Conservation (phyloP, 2,797 vertebrate species). For the Sebastes melanostomus region DNA sequence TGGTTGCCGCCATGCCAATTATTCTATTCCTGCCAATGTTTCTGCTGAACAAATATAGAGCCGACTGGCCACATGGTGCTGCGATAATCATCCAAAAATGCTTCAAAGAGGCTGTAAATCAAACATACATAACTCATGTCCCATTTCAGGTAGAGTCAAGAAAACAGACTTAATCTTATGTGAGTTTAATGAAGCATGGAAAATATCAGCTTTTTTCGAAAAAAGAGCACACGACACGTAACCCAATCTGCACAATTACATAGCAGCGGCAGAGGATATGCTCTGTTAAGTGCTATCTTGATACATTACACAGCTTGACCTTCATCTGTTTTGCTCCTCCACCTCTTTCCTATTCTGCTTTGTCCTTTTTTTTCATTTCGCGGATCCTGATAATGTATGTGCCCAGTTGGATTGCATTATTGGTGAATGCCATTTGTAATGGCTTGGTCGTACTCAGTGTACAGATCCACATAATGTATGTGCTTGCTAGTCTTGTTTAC, state of each 20-base stretch:
- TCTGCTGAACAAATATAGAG: slow-evolving; percentile 33
- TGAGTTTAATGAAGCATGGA: not conserved
- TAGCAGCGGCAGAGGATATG: not conserved
- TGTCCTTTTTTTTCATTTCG: not conserved
- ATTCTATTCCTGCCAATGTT: slow-evolving; percentile 19
- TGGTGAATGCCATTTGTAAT: slow-evolving; percentile 38
- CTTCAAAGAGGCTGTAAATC: slow-evolving; percentile 8
- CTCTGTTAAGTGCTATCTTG: slow-evolving; percentile 16
- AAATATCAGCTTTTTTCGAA: not conserved
- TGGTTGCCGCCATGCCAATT: slow-evolving; percentile 15
- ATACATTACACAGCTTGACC: slow-evolving; percentile 39
- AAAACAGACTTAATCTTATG: not conserved
- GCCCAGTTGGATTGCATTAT: slow-evolving; percentile 40
- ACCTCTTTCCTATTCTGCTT: not conserved
- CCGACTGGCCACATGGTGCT: slow-evolving; percentile 32
- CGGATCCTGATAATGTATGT: slow-evolving; percentile 57
- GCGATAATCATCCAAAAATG: slow-evolving; percentile 19
- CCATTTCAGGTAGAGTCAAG: slow-evolving; percentile 9
- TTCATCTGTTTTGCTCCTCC: slow-evolving; percentile 24
- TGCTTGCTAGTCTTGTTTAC: not conserved
- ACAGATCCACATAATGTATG: slow-evolving; percentile 54
- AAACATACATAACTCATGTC: not conserved
- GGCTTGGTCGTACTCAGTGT: not conserved
- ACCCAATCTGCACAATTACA: slow-evolving; percentile 10
- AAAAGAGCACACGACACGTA: not conserved